These are phyloP conservation scores for Parazoanthus swiftii DNA, from an alignment of 92 coral and sea anemone genomes.

Conservation along the genomic window DNA sequence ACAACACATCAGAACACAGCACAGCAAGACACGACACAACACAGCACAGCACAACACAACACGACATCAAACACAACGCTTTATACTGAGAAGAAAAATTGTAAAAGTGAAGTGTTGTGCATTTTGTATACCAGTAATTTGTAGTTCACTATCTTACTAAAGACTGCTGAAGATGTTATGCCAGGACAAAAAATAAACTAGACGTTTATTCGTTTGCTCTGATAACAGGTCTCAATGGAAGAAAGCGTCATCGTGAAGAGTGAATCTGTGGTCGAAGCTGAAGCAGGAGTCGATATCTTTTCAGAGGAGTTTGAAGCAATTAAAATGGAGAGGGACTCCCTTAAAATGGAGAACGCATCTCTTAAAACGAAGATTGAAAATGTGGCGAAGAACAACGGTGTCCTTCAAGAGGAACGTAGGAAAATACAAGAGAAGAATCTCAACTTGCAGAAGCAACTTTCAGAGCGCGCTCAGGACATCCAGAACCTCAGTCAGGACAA, in stretches of 20 bases:
- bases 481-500: conserved; percentile 84
- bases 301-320: conserved; percentile 69
- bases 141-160: too few species aligned
- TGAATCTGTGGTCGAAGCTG: conserved; percentile 62
- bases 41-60: neutral
- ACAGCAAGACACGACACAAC: neutral
- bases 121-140: too few species aligned
- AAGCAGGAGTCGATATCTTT: conserved; percentile 65
- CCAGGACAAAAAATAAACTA: neutral
- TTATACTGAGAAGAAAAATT: neutral
- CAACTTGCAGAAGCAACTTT: conserved; percentile 77
- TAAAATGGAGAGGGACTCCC: conserved; percentile 71
- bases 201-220: neutral
- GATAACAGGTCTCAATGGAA: conserved; percentile 57
- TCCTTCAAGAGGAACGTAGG: conserved; percentile 82
- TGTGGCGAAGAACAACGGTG: conserved; percentile 59
- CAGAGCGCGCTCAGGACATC: conserved; percentile 84
- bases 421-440: conserved; percentile 82
- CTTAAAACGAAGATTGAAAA: conserved; percentile 63
- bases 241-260: conserved; percentile 68
- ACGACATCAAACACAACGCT: neutral
- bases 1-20: neutral
- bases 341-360: conserved; percentile 69
- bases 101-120: neutral
- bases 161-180: neutral